Evolutionary conservation across 2,113 vertebrate genomes (phyloP).

Genomic region (Tragelaphus scriptus): DNA sequence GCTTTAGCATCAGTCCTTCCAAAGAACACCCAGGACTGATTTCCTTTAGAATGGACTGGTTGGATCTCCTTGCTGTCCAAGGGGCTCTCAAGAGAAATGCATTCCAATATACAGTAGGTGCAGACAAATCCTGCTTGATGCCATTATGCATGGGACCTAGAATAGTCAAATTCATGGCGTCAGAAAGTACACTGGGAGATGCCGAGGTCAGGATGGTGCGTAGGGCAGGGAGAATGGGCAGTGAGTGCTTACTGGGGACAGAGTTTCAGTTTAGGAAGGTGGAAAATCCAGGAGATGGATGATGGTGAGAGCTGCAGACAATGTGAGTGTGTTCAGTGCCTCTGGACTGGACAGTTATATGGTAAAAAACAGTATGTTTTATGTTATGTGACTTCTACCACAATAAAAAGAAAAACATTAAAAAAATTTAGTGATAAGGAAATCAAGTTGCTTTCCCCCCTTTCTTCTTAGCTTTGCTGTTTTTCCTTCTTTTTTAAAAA

Average conservation of each 20-base stretch:
- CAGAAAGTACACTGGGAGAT: background rate
- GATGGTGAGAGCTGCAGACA: background rate
- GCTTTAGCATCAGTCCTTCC: no score
- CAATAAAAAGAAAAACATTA: background rate
- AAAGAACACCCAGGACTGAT: no score
- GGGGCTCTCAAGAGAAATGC: background rate
- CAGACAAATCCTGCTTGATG: background rate
- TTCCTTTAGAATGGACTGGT: no score
- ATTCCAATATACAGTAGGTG: background rate
- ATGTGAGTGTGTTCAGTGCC: background rate
- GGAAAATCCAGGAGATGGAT: background rate
- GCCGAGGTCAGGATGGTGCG: background rate
- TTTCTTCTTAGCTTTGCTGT: background rate
- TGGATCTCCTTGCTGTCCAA: no score
- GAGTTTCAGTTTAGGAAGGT: background rate
- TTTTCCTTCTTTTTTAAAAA: background rate
- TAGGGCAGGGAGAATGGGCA: background rate
- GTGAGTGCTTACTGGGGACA: background rate
- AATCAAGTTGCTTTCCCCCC: background rate
- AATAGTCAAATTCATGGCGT: background rate
- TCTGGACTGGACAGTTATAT: rapidly evolving
- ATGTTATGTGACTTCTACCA: background rate
- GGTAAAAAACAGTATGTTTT: background rate
- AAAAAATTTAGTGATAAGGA: background rate
- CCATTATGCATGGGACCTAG: background rate